Evolutionary conservation across 2,797 vertebrate species (phyloP).

Genomic region (Myripristis murdjan): DNA sequence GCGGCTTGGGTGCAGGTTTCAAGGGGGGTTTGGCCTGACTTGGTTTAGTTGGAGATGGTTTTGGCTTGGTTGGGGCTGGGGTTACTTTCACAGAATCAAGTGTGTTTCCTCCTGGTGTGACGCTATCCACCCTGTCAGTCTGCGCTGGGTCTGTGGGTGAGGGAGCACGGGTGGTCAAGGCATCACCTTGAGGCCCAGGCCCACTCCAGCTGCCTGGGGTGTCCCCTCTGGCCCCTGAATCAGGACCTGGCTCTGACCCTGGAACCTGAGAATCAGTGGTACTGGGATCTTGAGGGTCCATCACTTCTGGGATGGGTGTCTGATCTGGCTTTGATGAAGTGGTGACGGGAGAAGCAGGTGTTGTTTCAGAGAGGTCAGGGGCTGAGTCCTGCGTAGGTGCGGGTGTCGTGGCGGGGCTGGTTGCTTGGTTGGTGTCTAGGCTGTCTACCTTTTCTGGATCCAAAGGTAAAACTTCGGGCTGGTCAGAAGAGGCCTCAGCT

Average conservation of each 20-base stretch:
- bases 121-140: not conserved
- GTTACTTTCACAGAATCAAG: not conserved
- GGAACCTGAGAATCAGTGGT: conserved; percentile 14
- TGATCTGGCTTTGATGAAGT: conserved; percentile 2
- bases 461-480: conserved; percentile 20
- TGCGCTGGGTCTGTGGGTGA: conserved; percentile 19
- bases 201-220: not conserved
- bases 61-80: not conserved
- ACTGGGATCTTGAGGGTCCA: conserved; percentile 2
- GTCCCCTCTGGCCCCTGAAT: not conserved
- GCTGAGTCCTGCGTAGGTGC: conserved; percentile 4
- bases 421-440: not conserved
- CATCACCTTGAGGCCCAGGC: not conserved
- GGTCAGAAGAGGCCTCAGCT: conserved; percentile 12
- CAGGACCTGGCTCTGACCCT: not conserved
- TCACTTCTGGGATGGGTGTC: not conserved
- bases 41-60: conserved; percentile 30
- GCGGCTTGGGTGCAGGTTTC: conserved; percentile 61
- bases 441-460: conserved; percentile 2
- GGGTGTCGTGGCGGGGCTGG: not conserved
- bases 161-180: conserved; percentile 3
- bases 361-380: conserved; percentile 16
- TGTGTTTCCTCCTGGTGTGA: conserved; percentile 21
- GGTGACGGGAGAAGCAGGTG: conserved; percentile 1
- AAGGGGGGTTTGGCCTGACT: conserved; percentile 36